Base-by-base conservation (phyloP, 2,113 vertebrate species). In the Ploceus nigricollis region DNA sequence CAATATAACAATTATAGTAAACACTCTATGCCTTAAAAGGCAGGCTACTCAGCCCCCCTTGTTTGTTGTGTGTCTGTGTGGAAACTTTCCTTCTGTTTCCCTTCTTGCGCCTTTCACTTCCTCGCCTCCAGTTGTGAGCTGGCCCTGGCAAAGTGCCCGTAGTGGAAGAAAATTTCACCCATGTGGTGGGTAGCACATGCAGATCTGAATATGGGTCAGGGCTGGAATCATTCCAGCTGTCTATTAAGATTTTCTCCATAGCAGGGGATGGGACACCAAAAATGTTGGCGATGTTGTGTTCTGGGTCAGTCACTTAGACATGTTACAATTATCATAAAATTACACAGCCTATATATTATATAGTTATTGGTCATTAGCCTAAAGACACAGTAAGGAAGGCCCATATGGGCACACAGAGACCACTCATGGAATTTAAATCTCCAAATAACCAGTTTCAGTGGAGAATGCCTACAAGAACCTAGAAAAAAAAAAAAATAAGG, bases 81-180 rank as follows among this genome's bases (percentile, higher is more conserved):
- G 76, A 83, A 93, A 90, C 72, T 69, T 93, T 68, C 76, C 53
- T 89, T 93, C 77, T 90, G 78, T 54, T 91, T 96, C 73, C 44
- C 51, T 92, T 95, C 90, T 83, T 88, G 85, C 0, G 2, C 82
- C 82, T 93, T 95, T 95, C 61, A 79, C 77, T 79, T 95, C 68
- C 65, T 93, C 3, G 1, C 65, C 88, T 82, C 82, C 90, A 92
- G 90, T 76, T 90, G 68, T 48, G 69, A 90, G 82, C 5, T 84
- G 61, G 72, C 78, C 51, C 72, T 90, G 88, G 85, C 71, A 92
- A 78, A 83, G 53, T 40, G 82, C 86, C 93, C 47, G 80, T 58
- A 61, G 51, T 81, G 51, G 68, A 77, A 65, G 60, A 90, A 83
- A 2, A 5, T 22, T 80, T 63, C 64, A 40, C 83, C 87, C 72